Conservation (phyloP, 2,888 invertebrate species). For the Melieria omissa region DNA sequence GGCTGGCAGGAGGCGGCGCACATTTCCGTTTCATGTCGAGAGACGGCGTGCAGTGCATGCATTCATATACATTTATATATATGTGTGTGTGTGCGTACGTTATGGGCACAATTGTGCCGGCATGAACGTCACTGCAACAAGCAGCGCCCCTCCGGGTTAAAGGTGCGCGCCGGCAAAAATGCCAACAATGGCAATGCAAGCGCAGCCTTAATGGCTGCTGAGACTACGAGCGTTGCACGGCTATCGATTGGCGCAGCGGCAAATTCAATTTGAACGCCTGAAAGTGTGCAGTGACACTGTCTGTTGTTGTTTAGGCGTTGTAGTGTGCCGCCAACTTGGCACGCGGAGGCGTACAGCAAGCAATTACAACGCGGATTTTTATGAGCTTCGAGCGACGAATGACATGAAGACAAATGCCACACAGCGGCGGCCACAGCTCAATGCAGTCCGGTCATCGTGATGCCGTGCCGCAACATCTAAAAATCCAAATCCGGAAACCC, state of each 20-base stretch:
- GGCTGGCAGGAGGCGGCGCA: background rate
- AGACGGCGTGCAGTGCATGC: background rate
- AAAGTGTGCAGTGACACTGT: conserved; percentile 24
- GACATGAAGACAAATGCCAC: too few species aligned
- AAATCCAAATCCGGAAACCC: background rate
- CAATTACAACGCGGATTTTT: background rate
- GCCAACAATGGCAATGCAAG: conserved; percentile 22
- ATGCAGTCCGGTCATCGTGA: background rate
- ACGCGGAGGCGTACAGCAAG: background rate
- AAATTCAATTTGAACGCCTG: conserved; percentile 31
- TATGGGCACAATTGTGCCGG: background rate
- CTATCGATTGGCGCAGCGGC: conserved; percentile 10
- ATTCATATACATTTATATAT: background rate
- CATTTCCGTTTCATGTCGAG: too few species aligned
- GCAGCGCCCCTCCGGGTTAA: background rate
- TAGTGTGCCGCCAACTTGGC: background rate
- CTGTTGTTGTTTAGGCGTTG: too few species aligned
- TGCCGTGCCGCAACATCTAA: background rate
- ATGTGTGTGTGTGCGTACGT: conserved; percentile 12
- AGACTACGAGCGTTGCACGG: conserved; percentile 9
- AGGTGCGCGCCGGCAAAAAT: background rate
- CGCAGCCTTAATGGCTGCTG: conserved; percentile 32
- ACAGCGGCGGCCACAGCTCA: too few species aligned
- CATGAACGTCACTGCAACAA: background rate
- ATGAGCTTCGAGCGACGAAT: background rate